Percentiles rank a stretch among this genome's conserved stretches.
phyloP scores from a whole-genome alignment of 1,140 invertebrate species.

The Geopemphigus sp. region DNA sequence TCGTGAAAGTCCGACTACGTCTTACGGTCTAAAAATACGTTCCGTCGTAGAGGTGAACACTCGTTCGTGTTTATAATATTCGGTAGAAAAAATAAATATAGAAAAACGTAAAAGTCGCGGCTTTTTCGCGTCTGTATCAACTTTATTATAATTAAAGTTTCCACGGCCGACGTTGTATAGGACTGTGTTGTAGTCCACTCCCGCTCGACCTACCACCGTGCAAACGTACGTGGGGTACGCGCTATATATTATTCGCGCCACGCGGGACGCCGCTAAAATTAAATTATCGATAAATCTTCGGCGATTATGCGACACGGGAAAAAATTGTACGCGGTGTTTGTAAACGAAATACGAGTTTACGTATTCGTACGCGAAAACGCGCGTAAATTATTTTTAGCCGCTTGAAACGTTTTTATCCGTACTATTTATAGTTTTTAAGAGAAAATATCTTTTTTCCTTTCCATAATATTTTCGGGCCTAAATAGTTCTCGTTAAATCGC shows the following conservation, averaged over 20 bases:
- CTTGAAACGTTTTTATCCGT: not conserved
- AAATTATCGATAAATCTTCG: conserved; percentile 22
- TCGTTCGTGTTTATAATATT: not conserved
- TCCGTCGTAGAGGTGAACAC: not conserved
- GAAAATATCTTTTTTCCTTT: too few relatives aligned
- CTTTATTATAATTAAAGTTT: not conserved
- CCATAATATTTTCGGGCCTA: too few relatives aligned
- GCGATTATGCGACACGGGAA: not conserved
- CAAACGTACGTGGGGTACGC: not conserved
- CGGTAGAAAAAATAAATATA: too few relatives aligned
- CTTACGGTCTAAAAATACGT: not conserved
- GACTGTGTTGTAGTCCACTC: not conserved
- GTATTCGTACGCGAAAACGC: not conserved
- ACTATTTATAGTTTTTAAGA: too few relatives aligned
- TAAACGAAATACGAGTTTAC: not conserved
- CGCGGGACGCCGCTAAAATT: conserved; percentile 21
- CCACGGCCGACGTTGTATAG: not conserved
- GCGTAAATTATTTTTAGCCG: conserved; percentile 4
- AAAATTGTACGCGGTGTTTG: not conserved
- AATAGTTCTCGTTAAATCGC: too few relatives aligned
- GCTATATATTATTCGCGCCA: not conserved
- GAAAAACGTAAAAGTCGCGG: too few relatives aligned
- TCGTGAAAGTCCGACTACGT: not conserved
- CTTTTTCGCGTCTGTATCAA: too few relatives aligned
- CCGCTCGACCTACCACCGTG: conserved; percentile 1